Evolutionary conservation across 2,113 vertebrate genomes (phyloP).

Genomic region (Tympanuchus pallidicinctus): DNA sequence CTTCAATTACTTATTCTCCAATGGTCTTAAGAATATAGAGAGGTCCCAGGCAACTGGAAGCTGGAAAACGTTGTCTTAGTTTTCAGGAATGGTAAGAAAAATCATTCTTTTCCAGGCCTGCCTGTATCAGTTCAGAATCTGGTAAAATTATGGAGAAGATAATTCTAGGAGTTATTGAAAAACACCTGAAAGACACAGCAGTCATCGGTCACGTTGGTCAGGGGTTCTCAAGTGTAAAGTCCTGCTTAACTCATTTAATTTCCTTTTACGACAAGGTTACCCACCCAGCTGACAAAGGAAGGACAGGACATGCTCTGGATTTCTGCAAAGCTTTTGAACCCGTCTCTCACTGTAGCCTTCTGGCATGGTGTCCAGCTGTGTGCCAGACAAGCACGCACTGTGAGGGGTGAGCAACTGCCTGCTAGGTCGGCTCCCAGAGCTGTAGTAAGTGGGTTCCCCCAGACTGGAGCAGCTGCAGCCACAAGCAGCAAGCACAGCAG

Average conservation of each 20-base stretch:
- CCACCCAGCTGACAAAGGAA: background rate
- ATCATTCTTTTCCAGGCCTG: background rate
- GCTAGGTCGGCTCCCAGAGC: background rate
- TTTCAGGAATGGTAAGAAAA: background rate
- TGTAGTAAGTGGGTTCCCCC: background rate
- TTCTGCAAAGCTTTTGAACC: background rate
- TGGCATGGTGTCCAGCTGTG: background rate
- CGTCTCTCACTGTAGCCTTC: background rate
- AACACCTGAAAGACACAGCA: background rate
- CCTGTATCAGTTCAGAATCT: background rate
- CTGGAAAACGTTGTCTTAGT: background rate
- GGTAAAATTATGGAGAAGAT: background rate
- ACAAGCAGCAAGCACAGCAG: background rate
- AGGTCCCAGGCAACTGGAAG: background rate
- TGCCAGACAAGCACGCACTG: background rate
- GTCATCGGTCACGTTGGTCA: background rate
- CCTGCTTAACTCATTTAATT: background rate
- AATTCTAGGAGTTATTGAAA: background rate
- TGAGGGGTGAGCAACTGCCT: background rate
- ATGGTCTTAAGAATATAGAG: background rate
- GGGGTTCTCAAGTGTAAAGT: background rate
- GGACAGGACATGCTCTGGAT: background rate
- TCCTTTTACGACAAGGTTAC: background rate
- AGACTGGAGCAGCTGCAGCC: background rate
- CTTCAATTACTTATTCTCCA: background rate